A percentile compares a stretch with the other conserved stretches of the same genome.
Conservation (phyloP, 2,113 vertebrate species). For the Oenanthe oenanthe region DNA sequence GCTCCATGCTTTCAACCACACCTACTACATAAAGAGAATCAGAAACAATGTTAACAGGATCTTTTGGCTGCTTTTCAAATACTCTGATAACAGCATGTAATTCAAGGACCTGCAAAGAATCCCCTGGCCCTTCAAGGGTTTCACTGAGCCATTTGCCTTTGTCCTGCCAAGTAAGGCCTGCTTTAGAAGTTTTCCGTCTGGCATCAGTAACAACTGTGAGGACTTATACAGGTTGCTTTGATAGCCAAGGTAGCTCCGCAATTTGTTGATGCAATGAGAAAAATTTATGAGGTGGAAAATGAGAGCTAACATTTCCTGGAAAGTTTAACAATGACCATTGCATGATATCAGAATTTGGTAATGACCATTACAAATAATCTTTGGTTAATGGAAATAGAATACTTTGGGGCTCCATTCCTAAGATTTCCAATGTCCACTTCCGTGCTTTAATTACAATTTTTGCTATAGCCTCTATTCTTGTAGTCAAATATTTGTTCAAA, state of each 20-base stretch:
- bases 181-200: background rate
- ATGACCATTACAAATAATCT: background rate
- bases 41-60: too few species aligned
- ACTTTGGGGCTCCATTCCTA: background rate
- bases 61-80: too few species aligned
- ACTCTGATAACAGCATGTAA: too few species aligned
- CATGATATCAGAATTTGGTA: background rate
- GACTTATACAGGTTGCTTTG: background rate
- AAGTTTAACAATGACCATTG: background rate
- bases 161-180: background rate
- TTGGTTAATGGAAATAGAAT: background rate
- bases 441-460: background rate
- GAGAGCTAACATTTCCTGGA: background rate
- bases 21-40: too few species aligned
- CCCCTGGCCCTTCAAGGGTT: background rate
- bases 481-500: background rate
- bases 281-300: background rate
- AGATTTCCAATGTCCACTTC: background rate
- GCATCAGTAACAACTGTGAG: background rate
- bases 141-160: background rate
- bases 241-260: too few species aligned
- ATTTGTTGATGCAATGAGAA: background rate
- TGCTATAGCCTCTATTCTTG: background rate
- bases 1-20: too few species aligned
- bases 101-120: background rate